Evolutionary conservation across 2,797 vertebrate species (phyloP).

Genomic region (Gorsachius magnificus): DNA sequence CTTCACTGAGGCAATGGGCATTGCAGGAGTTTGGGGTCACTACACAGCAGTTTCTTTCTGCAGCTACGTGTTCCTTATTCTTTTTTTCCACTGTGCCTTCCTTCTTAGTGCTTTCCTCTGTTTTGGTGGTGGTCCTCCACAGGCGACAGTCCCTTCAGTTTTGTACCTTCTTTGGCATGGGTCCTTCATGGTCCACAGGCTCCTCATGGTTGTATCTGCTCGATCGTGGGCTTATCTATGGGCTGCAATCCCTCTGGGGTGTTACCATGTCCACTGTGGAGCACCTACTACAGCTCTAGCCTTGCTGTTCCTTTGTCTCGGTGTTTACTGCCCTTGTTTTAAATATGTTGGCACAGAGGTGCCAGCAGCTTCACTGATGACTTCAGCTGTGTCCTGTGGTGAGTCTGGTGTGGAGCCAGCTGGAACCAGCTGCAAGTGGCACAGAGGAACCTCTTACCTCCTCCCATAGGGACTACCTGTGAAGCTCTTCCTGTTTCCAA

Average conservation of each 20-base stretch:
- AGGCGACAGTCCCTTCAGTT: not conserved
- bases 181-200: not conserved
- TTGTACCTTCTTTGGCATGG: not conserved
- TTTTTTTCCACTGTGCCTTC: not conserved
- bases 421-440: not conserved
- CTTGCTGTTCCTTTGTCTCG: not conserved
- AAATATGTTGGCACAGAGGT: not conserved
- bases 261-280: not conserved
- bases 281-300: not conserved
- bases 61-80: not conserved
- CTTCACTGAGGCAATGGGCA: not conserved
- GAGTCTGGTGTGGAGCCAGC: not conserved
- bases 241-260: not conserved
- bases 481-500: not conserved
- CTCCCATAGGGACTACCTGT: not conserved
- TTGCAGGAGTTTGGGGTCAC: not conserved
- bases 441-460: not conserved
- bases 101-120: not conserved
- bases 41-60: not conserved
- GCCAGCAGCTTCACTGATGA: not conserved
- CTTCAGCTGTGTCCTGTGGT: not conserved
- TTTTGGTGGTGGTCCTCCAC: not conserved
- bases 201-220: not conserved
- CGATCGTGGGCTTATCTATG: not conserved
- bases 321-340: not conserved